These are phyloP conservation scores for Trematomus loennbergii DNA, from an alignment of 2,113 vertebrate species.

Conservation along the genomic window DNA sequence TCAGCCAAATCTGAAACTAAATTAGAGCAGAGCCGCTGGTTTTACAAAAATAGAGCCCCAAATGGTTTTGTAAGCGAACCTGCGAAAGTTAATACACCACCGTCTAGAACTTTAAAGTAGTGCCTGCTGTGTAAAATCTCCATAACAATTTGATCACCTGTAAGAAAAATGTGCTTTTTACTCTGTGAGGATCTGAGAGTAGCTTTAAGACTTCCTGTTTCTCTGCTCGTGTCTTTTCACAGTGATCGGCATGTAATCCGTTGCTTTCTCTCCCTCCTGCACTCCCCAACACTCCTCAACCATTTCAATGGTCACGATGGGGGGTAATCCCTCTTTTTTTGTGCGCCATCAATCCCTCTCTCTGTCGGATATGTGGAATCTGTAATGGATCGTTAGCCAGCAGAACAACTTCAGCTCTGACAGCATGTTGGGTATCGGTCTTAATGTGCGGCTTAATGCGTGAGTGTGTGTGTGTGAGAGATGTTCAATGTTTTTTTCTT, in stretches of 20 bases:
- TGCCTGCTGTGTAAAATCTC: neutral
- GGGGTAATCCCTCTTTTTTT: slow-evolving; percentile 62
- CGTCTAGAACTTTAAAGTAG: neutral
- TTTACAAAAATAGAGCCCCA: too few relatives aligned
- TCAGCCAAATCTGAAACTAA: too few relatives aligned
- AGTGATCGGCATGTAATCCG: slow-evolving; percentile 57
- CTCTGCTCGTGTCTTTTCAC: slow-evolving; percentile 33
- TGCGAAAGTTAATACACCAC: neutral
- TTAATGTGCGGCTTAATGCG: slow-evolving; percentile 63
- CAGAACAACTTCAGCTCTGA: slow-evolving; percentile 65
- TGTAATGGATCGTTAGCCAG: slow-evolving; percentile 76
- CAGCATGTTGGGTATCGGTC: slow-evolving; percentile 54
- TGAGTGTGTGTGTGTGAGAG: neutral
- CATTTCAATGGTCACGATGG: slow-evolving; percentile 40
- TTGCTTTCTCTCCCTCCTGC: slow-evolving; percentile 23
- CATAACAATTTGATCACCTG: slow-evolving; percentile 20
- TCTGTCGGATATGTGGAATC: slow-evolving; percentile 54
- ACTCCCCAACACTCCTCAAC: slow-evolving; percentile 16
- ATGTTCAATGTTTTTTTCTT: too few relatives aligned
- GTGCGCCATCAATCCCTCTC: slow-evolving; percentile 57
- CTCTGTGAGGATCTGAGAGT: slow-evolving; percentile 18
- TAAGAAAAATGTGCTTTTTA: slow-evolving; percentile 16
- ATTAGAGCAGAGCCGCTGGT: too few relatives aligned
- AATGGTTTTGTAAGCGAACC: neutral
- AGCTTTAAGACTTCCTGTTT: slow-evolving; percentile 27